Conservation (phyloP, 2,113 vertebrate species). For the Narcine bancroftii region DNA sequence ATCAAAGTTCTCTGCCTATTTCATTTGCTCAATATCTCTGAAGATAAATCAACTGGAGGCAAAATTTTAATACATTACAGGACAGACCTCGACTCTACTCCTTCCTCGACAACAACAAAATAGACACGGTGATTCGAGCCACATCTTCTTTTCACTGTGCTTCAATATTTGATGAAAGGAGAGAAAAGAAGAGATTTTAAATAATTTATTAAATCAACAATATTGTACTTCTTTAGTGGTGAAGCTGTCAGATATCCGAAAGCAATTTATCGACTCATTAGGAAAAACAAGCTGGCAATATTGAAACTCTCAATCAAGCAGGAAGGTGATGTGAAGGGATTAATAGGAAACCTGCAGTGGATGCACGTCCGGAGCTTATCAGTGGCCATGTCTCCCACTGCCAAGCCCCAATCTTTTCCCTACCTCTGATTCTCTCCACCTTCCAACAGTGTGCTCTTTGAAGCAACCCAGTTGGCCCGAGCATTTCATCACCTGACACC, state of each 20-base stretch:
- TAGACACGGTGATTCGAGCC: background rate
- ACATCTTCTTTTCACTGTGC: background rate
- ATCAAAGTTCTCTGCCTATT: background rate
- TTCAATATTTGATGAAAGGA: background rate
- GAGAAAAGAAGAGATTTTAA: background rate
- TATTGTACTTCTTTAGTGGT: background rate
- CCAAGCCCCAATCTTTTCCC: background rate
- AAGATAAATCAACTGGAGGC: background rate
- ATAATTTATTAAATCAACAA: constrained; percentile 28
- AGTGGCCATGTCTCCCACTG: background rate
- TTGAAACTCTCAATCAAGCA: constrained; percentile 32
- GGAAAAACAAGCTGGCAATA: constrained; percentile 20
- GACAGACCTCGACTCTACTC: background rate
- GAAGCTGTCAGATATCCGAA: background rate
- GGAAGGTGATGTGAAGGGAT: background rate
- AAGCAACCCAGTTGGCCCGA: too few species aligned
- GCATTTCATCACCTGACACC: too few species aligned
- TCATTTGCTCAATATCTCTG: background rate
- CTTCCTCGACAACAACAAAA: background rate
- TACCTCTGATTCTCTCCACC: background rate
- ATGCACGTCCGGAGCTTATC: background rate
- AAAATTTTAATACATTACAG: background rate
- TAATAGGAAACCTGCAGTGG: background rate
- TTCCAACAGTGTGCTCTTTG: too few species aligned
- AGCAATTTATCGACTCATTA: constrained; percentile 28